phyloP scores from a whole-genome alignment of 2,888 invertebrate species.

The Drosophila austrosaltans region DNA sequence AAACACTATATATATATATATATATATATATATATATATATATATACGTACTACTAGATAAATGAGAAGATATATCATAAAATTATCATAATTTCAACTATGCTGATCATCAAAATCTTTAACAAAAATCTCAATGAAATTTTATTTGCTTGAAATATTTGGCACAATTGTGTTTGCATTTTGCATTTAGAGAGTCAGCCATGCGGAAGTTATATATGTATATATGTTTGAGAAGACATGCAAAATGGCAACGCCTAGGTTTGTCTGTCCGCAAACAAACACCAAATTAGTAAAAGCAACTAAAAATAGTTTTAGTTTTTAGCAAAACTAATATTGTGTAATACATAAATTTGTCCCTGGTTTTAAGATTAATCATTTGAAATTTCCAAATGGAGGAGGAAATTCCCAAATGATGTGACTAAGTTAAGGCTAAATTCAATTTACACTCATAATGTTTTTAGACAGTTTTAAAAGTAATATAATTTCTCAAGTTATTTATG shows the following conservation, averaged over 20 bases:
- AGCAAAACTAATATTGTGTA: slow-evolving; percentile 13
- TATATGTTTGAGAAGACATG: neutral
- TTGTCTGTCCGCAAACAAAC: slow-evolving; percentile 1
- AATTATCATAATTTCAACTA: slow-evolving; percentile 22
- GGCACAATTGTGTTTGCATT: slow-evolving; percentile 63
- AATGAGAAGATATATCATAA: slow-evolving; percentile 31
- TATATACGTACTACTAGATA: slow-evolving; percentile 24
- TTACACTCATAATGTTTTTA: neutral
- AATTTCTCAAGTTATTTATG: too few relatives aligned
- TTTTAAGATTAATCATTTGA: neutral
- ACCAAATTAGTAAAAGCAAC: neutral
- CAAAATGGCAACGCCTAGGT: slow-evolving; percentile 14
- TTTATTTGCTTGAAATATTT: slow-evolving; percentile 60
- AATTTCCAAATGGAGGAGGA: neutral
- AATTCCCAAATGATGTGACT: slow-evolving; percentile 5
- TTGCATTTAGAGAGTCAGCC: slow-evolving; percentile 51
- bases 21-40: slow-evolving; percentile 24
- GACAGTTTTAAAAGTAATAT: neutral
- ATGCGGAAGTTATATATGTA: slow-evolving; percentile 56
- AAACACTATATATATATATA: slow-evolving; percentile 28
- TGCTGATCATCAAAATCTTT: slow-evolving; percentile 9
- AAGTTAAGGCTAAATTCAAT: neutral
- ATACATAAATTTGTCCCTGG: slow-evolving; percentile 15
- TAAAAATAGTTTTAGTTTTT: slow-evolving; percentile 17
- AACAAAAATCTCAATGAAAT: slow-evolving; percentile 47